These are phyloP conservation scores for Minunthozetes semirufus DNA, from an alignment of 2,888 invertebrate species.

Conservation along the genomic window DNA sequence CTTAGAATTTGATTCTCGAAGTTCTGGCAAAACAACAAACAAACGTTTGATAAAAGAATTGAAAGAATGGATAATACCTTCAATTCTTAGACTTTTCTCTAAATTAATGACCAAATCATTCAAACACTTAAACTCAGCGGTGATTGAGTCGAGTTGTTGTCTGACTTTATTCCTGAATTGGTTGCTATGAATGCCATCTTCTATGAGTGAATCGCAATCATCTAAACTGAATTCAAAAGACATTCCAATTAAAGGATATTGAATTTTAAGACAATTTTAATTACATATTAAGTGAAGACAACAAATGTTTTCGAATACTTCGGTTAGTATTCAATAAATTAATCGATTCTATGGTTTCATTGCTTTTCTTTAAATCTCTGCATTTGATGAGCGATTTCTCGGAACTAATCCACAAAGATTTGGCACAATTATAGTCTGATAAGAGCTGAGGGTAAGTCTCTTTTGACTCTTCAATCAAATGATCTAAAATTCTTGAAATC, in stretches of 20 bases:
- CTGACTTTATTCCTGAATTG: neutral
- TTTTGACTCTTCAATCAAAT: neutral
- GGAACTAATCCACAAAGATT: slow-evolving; percentile 1
- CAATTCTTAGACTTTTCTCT: neutral
- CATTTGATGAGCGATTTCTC: neutral
- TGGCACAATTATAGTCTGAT: neutral
- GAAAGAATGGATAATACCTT: neutral
- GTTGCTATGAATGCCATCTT: neutral
- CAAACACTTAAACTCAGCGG: neutral
- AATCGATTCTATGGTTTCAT: neutral
- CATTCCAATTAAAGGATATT: neutral
- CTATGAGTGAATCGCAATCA: neutral
- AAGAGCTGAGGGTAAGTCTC: neutral
- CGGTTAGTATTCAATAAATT: neutral
- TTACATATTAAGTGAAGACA: neutral
- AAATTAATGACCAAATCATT: neutral
- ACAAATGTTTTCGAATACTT: slow-evolving; percentile 6
- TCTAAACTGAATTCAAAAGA: neutral
- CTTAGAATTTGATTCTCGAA: neutral
- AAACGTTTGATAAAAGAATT: too few species aligned
- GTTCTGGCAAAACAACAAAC: neutral
- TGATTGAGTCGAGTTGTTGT: neutral
- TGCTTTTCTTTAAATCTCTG: neutral
- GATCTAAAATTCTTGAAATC: neutral
- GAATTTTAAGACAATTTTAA: too few species aligned